phyloP scores from a whole-genome alignment of 2,888 invertebrate genomes.

The Drosophila paranaensis region DNA sequence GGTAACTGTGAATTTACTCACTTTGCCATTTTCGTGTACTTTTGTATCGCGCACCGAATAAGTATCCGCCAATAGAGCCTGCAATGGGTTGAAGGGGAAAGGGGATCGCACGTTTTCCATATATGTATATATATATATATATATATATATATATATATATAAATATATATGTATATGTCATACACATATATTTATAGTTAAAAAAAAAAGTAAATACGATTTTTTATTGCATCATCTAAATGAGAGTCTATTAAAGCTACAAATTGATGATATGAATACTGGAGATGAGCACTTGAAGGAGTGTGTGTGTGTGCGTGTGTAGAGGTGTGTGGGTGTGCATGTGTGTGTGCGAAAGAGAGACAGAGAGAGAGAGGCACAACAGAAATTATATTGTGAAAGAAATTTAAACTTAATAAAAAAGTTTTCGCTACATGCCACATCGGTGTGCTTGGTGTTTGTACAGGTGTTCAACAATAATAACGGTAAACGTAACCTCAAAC shows the following conservation, averaged over 20 bases:
- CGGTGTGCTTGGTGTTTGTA: conserved; percentile 10
- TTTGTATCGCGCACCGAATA: conserved; percentile 87
- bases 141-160: too few relatives aligned
- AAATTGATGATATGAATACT: conserved; percentile 14
- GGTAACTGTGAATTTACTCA: conserved; percentile 84
- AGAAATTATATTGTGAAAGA: conserved; percentile 10
- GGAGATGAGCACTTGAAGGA: conserved; percentile 3
- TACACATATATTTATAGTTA: conserved; percentile 19
- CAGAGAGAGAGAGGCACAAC: background rate
- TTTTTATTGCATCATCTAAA: conserved; percentile 28
- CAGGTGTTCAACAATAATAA: conserved; percentile 14
- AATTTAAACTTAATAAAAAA: conserved; percentile 5
- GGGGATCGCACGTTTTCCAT: conserved; percentile 69
- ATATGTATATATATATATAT: conserved; percentile 42
- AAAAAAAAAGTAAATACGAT: conserved; percentile 36
- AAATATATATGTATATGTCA: conserved; percentile 12
- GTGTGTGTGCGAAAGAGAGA: background rate
- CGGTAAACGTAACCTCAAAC: conserved; percentile 15
- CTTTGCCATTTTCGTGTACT: conserved; percentile 95
- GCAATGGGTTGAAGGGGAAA: conserved; percentile 76
- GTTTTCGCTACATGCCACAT: conserved; percentile 40
- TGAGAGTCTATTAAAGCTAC: conserved; percentile 33
- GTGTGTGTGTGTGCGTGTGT: background rate
- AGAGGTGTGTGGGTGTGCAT: background rate
- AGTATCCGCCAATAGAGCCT: conserved; percentile 88